These are phyloP conservation scores for Paracanthobrama guichenoti DNA, from an alignment of 2,113 vertebrate genomes.

Conservation along the genomic window DNA sequence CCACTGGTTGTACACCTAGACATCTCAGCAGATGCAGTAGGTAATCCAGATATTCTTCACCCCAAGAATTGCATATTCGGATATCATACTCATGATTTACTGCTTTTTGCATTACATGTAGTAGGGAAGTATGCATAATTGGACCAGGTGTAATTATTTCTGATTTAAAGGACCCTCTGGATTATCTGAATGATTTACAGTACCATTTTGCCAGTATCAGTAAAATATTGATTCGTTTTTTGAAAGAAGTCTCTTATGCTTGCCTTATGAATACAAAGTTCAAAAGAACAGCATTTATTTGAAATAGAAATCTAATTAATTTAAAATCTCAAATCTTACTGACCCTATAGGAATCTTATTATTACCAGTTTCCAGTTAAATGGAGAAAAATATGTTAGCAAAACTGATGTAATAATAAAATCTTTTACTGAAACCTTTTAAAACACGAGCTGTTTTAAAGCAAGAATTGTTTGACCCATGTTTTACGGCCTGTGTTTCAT, in stretches of 20 bases:
- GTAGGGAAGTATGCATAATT: neutral
- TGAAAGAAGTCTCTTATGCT: no score
- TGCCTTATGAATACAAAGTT: no score
- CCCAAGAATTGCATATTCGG: neutral
- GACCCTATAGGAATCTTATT: neutral
- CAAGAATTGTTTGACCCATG: neutral
- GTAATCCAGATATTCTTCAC: neutral
- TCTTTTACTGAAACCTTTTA: neutral
- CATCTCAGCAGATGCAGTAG: neutral
- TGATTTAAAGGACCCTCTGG: no score
- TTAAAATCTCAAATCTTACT: no score
- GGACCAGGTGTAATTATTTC: neutral
- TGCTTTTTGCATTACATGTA: neutral
- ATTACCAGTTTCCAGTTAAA: neutral
- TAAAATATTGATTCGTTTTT: no score
- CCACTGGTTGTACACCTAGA: neutral
- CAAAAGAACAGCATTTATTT: no score
- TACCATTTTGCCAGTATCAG: no score
- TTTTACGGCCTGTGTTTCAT: neutral
- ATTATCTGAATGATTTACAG: no score
- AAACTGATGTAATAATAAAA: neutral
- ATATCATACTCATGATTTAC: neutral
- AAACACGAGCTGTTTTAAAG: neutral
- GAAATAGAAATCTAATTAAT: no score
- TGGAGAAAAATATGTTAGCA: neutral